Conservation (phyloP, 2,888 invertebrate species). For the Julus scanicus region DNA sequence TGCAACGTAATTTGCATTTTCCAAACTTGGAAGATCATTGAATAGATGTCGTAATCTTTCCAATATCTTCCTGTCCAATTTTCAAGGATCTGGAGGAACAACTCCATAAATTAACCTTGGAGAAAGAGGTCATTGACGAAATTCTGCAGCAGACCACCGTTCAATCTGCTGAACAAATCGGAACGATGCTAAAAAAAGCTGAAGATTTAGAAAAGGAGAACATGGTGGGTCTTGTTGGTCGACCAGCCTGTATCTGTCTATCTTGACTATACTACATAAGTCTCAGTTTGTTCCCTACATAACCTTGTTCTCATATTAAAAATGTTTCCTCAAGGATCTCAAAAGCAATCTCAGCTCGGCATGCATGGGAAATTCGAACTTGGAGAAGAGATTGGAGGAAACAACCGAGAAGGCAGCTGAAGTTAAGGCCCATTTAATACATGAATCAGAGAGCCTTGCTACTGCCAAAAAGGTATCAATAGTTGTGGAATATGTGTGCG, state of each 20-base stretch:
- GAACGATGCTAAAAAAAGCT: not conserved
- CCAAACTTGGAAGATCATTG: not conserved
- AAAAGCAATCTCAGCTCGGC: not conserved
- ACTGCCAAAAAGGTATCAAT: not conserved
- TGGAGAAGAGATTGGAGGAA: not conserved
- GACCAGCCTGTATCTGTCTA: not conserved
- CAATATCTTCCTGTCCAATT: slow-evolving; percentile 36
- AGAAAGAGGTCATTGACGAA: slow-evolving; percentile 43
- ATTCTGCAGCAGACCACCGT: slow-evolving; percentile 45
- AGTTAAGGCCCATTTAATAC: not conserved
- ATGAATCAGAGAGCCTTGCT: not conserved
- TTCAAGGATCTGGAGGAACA: slow-evolving; percentile 51
- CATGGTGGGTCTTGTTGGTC: slow-evolving; percentile 7
- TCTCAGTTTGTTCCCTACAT: not conserved
- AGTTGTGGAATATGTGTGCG: not conserved
- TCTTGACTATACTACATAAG: not conserved
- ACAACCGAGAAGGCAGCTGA: not conserved
- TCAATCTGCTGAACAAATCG: slow-evolving; percentile 39
- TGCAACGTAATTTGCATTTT: not conserved
- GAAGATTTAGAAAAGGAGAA: slow-evolving; percentile 34
- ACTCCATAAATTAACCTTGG: not conserved
- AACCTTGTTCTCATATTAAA: not conserved
- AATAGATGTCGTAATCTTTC: not conserved
- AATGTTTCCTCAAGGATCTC: slow-evolving; percentile 40
- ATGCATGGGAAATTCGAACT: not conserved